Evolutionary conservation across 2,888 invertebrate genomes (phyloP).

Genomic region (Idaea straminata): DNA sequence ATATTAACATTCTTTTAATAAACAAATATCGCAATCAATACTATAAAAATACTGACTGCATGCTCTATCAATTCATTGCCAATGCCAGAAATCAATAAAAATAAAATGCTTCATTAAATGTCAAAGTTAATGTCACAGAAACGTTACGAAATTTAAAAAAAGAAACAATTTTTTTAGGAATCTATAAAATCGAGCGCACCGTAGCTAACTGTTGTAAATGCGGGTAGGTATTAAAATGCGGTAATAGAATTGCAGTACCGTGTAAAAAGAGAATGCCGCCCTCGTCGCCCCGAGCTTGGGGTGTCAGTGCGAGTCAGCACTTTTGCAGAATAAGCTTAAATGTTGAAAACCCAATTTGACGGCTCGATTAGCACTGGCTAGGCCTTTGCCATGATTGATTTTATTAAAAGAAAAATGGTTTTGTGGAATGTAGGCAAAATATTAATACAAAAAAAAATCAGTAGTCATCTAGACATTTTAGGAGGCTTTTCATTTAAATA

Average conservation of each 20-base stretch:
- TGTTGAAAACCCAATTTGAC: constrained; percentile 77
- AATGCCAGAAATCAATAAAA: constrained; percentile 11
- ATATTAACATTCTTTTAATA: neutral
- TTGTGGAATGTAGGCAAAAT: too few relatives aligned
- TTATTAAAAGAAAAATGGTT: constrained; percentile 20
- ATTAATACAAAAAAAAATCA: too few relatives aligned
- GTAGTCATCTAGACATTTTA: constrained; percentile 14
- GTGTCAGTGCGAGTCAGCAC: constrained; percentile 68
- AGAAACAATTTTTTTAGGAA: constrained; percentile 31
- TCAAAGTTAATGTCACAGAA: constrained; percentile 27
- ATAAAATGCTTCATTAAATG: neutral
- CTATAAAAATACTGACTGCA: neutral
- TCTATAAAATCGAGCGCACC: constrained; percentile 39
- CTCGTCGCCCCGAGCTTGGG: constrained; percentile 55
- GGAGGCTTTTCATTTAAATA: constrained; percentile 25
- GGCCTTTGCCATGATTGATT: constrained; percentile 44
- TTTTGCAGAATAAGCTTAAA: constrained; percentile 69
- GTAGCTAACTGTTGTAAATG: constrained; percentile 44
- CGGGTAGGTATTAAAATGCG: constrained; percentile 41
- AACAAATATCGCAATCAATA: neutral
- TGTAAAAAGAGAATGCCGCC: constrained; percentile 66
- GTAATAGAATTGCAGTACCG: constrained; percentile 64
- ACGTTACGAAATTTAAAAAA: constrained; percentile 28
- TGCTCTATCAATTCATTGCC: neutral
- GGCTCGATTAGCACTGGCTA: constrained; percentile 65